A percentile compares a stretch with the other conserved stretches of the same genome.
phyloP scores from a whole-genome alignment of 2,113 vertebrate genomes.

The Ochotona princeps region DNA sequence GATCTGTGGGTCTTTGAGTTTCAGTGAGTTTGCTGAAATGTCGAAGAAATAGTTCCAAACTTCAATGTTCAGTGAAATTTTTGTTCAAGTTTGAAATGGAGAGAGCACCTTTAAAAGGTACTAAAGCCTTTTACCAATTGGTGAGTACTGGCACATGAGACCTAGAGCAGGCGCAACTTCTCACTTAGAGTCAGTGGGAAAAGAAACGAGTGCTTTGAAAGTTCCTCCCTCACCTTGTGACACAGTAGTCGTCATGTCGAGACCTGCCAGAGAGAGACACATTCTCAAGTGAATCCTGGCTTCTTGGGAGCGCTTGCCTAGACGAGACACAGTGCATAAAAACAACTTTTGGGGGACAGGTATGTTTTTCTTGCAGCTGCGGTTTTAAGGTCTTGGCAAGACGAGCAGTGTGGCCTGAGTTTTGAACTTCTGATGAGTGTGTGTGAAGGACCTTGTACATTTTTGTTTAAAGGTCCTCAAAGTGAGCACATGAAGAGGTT shows the following conservation, averaged over 20 bases:
- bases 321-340: slow-evolving; percentile 94
- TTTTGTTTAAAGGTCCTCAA: slow-evolving; percentile 94
- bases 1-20: slow-evolving; percentile 91
- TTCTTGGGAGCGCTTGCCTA: slow-evolving; percentile 99
- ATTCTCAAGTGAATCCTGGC: slow-evolving; percentile 97
- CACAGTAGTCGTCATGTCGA: slow-evolving; percentile 99
- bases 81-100: slow-evolving; percentile 93
- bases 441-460: slow-evolving; percentile 92
- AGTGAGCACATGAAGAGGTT: slow-evolving; percentile 96
- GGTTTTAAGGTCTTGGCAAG: slow-evolving; percentile 99
- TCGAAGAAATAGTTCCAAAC: slow-evolving; percentile 89
- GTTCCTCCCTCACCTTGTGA: slow-evolving; percentile 97
- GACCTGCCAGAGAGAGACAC: slow-evolving; percentile 99
- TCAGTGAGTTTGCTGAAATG: slow-evolving; percentile 92
- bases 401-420: slow-evolving; percentile 98
- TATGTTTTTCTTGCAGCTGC: slow-evolving; percentile 93
- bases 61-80: slow-evolving; percentile 87
- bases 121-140: slow-evolving; percentile 94
- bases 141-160: slow-evolving; percentile 99
- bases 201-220: slow-evolving; percentile 90
- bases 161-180: slow-evolving; percentile 89
- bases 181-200: slow-evolving; percentile 91
- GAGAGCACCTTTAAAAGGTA: slow-evolving; percentile 96
- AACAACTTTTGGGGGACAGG: slow-evolving; percentile 92
- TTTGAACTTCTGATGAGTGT: slow-evolving; percentile 95